These are phyloP conservation scores for Xerus inauris DNA, from an alignment of 2,113 vertebrate species.

Conservation along the genomic window DNA sequence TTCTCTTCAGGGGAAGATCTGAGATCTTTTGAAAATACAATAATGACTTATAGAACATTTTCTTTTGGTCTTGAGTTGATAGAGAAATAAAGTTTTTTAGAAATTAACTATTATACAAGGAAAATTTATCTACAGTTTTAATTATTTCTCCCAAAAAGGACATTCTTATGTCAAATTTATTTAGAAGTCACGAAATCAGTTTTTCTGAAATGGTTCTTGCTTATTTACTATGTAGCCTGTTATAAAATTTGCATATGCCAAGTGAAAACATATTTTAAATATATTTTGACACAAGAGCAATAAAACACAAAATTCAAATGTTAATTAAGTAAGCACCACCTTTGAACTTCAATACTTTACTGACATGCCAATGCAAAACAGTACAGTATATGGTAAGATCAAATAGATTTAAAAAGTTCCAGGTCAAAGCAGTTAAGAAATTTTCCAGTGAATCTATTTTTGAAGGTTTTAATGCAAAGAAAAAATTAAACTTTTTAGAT, in stretches of 20 bases:
- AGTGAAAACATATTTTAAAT: neutral
- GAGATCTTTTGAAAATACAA: neutral
- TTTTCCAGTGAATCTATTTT: neutral
- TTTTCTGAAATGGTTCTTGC: neutral
- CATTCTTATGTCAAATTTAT: neutral
- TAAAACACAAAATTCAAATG: neutral
- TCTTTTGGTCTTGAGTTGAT: neutral
- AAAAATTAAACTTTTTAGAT: conserved; percentile 24
- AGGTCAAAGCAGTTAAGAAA: neutral
- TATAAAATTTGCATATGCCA: neutral
- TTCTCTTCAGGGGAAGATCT: neutral
- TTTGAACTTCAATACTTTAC: neutral
- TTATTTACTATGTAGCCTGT: neutral
- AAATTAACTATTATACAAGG: too few relatives aligned
- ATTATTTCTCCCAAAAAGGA: neutral
- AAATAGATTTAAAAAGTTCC: neutral
- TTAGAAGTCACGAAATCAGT: neutral
- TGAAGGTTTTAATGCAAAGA: neutral
- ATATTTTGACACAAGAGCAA: neutral
- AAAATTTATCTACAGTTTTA: neutral
- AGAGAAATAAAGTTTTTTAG: too few relatives aligned
- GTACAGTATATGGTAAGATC: neutral
- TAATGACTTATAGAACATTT: neutral
- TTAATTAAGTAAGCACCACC: neutral
- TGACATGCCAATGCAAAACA: neutral